These are phyloP conservation scores for Acronicta alni DNA, from an alignment of 2,888 invertebrate species.

Conservation along the genomic window DNA sequence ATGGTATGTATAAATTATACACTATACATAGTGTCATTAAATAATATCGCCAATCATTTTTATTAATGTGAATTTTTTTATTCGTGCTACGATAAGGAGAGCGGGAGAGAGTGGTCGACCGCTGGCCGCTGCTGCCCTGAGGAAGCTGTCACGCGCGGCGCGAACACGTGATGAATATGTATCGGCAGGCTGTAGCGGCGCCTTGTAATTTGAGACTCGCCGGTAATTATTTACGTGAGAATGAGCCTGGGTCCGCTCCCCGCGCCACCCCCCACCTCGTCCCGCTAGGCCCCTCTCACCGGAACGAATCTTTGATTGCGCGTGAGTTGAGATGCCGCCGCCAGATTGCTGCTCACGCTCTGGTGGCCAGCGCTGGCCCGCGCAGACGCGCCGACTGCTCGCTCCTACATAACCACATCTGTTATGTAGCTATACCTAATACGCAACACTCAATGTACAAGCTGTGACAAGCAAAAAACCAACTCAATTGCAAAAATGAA, in stretches of 20 bases:
- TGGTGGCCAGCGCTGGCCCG: conserved; percentile 58
- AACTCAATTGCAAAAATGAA: conserved; percentile 20
- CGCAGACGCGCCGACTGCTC: conserved; percentile 56
- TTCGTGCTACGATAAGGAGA: conserved; percentile 22
- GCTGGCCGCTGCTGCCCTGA: conserved; percentile 72
- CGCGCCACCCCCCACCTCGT: conserved; percentile 51
- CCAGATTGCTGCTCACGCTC: conserved; percentile 81
- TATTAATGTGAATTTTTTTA: conserved; percentile 18
- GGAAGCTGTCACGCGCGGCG: conserved; percentile 87
- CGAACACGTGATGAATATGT: conserved; percentile 87
- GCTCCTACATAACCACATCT: conserved; percentile 45
- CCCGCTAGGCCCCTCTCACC: conserved; percentile 59
- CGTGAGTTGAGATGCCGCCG: conserved; percentile 80
- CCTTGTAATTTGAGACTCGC: conserved; percentile 88
- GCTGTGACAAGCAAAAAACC: conserved; percentile 20
- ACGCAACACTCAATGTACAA: conserved; percentile 29
- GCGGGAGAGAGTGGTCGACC: conserved; percentile 14
- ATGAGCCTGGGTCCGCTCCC: conserved; percentile 71
- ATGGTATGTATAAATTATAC: no score
- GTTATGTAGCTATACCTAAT: conserved; percentile 38
- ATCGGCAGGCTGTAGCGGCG: conserved; percentile 85
- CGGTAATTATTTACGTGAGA: conserved; percentile 89
- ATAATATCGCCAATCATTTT: background rate
- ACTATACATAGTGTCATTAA: no score
- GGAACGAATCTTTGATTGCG: conserved; percentile 88